Evolutionary conservation across 2,888 invertebrate genomes (phyloP), one percentile per base, ranked within the genome.

Genomic region (Troides oblongomaculatus): DNA sequence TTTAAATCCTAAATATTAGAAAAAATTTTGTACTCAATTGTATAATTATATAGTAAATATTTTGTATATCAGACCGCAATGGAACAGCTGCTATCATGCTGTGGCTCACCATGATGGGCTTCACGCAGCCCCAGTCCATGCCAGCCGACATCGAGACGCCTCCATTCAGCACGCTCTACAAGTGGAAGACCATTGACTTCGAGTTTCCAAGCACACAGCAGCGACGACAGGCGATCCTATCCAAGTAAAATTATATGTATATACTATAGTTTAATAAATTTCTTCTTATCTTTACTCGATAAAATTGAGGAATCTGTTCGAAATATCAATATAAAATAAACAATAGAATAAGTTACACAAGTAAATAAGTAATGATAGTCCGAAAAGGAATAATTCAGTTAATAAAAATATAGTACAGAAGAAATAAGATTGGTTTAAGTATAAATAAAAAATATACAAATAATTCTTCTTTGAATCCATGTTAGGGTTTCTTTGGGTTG

Each of bases 151-250:
- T 74, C 0, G 90, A 90, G 56, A 93, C 94, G 0, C 94, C 94
- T 0, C 94, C 94, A 0, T 94, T 94, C 74, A 92, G 80, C 76
- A 94, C 95, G 36, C 89, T 95, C 30, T 96, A 96, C 82, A 94
- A 95, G 71, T 97, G 97, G 97, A 95, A 94, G 73, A 92, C 93
- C 53, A 84, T 97, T 7, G 97, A 97, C 81, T 97, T 95, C 79
- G 94, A 94, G 64, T 97, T 95, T 81, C 94, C 94, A 5, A 93
- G 94, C 0, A 87, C 90, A 23, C 86, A 88, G 18, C 94, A 94
- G 61, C 89, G 96, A 30, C 87, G 93, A 43, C 82, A 86, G 46
- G 96, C 96, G 0, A 88, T 96, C 17, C 84, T 85, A 36, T 92
- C 90, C 43, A 94, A 94, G 94, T 94, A 87, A 78, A 63, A 14